Evolutionary conservation across 2,888 invertebrate species (phyloP), one percentile per base, ranked within the genome.

Genomic region (Digitonthophagus gazella): DNA sequence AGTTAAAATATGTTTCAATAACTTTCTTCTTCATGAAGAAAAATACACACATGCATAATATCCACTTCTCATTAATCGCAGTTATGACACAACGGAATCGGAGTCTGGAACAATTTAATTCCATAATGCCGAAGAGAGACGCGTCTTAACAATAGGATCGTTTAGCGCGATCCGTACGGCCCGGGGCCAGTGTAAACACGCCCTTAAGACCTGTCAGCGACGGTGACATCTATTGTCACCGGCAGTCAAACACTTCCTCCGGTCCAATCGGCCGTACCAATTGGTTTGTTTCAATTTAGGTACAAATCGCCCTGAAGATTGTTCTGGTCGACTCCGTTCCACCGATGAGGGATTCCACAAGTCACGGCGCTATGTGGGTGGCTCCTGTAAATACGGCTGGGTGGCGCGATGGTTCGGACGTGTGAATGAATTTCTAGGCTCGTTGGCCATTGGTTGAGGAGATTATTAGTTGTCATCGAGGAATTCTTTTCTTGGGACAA

Each of bases 161-260:
- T 78, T 78, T 78, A 78, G 76, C 75, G 75, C 74, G 74, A 74
- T 73, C 73, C 75, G 73, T n/a, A 76, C 74, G 73, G 77, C 75
- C 71, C 69, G 74, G 75, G 74, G 75, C 75, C 75, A 75, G 77
- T 76, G 77, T 77, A 79, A 78, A 79, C 78, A 79, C 74, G 76
- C 78, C 78, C 76, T 78, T 75, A 78, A 77, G 76, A 75, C 77
- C 78, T 79, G 79, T 79, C 79, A 79, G 73, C 77, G 69, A 71
- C 72, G 77, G 68, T 78, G 79, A 78, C 78, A 76, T 75, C 77
- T 73, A 78, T 79, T 79, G 78, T 78, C 74, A 72, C 71, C 75
- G 72, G 67, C 74, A 74, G 74, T 72, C 76, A 74, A 76, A 74
- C 73, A 74, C 72, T 74, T 74, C 75, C 71, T 70, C 58, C 74